A percentile compares a stretch with the other conserved stretches of the same genome.
These are phyloP conservation scores for Diabrotica balteata DNA, from an alignment of 2,888 invertebrate genomes.

Conservation along the genomic window DNA sequence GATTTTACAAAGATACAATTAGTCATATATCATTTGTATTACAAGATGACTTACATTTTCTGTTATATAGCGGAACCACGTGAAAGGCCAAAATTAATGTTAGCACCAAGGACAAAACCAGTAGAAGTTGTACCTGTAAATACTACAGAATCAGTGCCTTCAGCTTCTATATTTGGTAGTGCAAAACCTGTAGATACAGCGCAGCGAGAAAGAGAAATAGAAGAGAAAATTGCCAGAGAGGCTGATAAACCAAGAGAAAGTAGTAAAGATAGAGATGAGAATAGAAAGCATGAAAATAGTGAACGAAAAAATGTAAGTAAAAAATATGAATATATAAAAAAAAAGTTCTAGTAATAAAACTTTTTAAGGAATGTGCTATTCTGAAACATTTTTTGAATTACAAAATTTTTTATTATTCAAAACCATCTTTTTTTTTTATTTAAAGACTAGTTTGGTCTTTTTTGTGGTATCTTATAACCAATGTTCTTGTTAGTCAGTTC, in stretches of 20 bases:
- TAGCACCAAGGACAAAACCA: slow-evolving; percentile 83
- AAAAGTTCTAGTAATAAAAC: no score
- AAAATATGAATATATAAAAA: no score
- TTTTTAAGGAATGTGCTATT: no score
- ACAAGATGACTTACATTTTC: neutral
- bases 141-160: slow-evolving; percentile 61
- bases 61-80: slow-evolving; percentile 61
- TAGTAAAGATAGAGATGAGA: slow-evolving; percentile 46
- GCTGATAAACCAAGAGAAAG: slow-evolving; percentile 49
- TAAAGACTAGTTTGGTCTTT: no score
- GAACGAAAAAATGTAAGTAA: slow-evolving; percentile 32
- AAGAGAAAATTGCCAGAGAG: slow-evolving; percentile 79
- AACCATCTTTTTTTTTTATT: no score
- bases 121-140: slow-evolving; percentile 60
- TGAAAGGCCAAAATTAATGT: slow-evolving; percentile 79
- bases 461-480: no score
- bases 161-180: slow-evolving; percentile 88
- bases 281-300: slow-evolving; percentile 10
- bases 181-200: slow-evolving; percentile 96
- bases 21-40: neutral
- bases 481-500: no score
- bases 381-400: no score
- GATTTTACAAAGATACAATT: neutral
- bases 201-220: slow-evolving; percentile 88
- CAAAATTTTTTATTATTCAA: no score